phyloP scores from a whole-genome alignment of 2,888 invertebrate species.

The Leucania comma region DNA sequence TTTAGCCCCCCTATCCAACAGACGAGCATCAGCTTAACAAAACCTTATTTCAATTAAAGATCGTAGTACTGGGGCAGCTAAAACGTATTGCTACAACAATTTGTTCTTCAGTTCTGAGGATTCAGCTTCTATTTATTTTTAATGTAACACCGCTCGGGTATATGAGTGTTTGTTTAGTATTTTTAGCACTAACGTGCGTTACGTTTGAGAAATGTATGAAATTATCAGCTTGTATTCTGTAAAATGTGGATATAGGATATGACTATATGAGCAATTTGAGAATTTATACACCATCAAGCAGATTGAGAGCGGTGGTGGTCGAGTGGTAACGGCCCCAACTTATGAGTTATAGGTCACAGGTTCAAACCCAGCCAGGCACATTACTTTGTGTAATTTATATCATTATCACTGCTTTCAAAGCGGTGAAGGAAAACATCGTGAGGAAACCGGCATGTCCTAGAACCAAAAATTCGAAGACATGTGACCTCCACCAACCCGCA shows the following conservation, averaged over 20 bases:
- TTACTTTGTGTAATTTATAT: too few species aligned
- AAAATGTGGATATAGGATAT: slow-evolving; percentile 22
- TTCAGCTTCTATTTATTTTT: slow-evolving; percentile 65
- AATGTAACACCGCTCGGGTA: slow-evolving; percentile 56
- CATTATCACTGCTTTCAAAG: too few species aligned
- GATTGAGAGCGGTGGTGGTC: too few species aligned
- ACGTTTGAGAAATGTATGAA: slow-evolving; percentile 59
- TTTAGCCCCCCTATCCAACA: slow-evolving; percentile 8
- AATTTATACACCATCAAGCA: too few species aligned
- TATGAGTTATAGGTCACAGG: too few species aligned
- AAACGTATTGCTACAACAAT: slow-evolving; percentile 48
- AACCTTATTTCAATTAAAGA: slow-evolving; percentile 19
- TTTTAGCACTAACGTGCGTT: slow-evolving; percentile 61
- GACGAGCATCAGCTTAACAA: slow-evolving; percentile 10
- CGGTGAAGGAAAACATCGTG: too few species aligned
- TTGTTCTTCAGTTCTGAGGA: slow-evolving; percentile 49
- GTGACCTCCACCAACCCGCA: too few species aligned
- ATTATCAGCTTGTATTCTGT: slow-evolving; percentile 46
- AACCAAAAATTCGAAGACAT: too few species aligned
- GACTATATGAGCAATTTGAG: neutral
- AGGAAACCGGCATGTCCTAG: too few species aligned
- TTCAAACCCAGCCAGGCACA: too few species aligned
- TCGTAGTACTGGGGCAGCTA: slow-evolving; percentile 17
- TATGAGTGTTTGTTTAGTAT: slow-evolving; percentile 66
- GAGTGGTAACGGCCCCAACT: too few species aligned